Base-by-base conservation (phyloP, 1,140 invertebrate genomes). In the Tenebrio molitor region DNA sequence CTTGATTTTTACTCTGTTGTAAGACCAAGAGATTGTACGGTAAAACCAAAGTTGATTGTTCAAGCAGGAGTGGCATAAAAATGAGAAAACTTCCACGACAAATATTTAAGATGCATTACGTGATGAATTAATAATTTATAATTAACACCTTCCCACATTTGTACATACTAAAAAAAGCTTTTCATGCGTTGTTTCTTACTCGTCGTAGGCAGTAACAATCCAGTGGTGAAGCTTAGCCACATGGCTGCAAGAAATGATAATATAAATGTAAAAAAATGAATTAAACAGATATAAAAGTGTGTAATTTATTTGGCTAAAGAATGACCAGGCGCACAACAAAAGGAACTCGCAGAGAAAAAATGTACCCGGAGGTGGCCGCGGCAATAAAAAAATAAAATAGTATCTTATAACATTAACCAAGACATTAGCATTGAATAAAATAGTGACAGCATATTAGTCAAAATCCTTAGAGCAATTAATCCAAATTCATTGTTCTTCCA, bases 361-460 rank as follows among this genome's bases (percentile, higher is more conserved):
- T n/a, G 12, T 39, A 39, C 36, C 36, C 36, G 7, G 36, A 39
- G 36, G 36, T 39, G 12, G 5, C 4, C 6, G 36, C n/a, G 2
- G 12, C 36, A 39, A n/a, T 12, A 39, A 39, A 39, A 39, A 39
- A 39, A 12, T 3, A 29, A 29, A 29, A 29, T 29, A 39, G 36
- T 8, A 39, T 8, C 36, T 39, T n/a, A n/a, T 39, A 39, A 12
- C 36, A 39, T 39, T 39, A 39, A n/a, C 4, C 36, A 39, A 39
- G 36, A 53, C 23, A 58, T 58, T 58, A 58, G n/a, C 50, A 58
- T 58, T 58, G 50, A 58, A 58, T 58, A 58, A 58, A 58, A 58
- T 33, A 29, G 23, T 25, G 50, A 58, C 50, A 58, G 50, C 50
- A 29, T 58, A 58, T 58, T 58, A 58, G 42, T 46, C 42, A 46